Base-by-base conservation (phyloP, 1,140 invertebrate species). In the Maconellicoccus hirsutus region DNA sequence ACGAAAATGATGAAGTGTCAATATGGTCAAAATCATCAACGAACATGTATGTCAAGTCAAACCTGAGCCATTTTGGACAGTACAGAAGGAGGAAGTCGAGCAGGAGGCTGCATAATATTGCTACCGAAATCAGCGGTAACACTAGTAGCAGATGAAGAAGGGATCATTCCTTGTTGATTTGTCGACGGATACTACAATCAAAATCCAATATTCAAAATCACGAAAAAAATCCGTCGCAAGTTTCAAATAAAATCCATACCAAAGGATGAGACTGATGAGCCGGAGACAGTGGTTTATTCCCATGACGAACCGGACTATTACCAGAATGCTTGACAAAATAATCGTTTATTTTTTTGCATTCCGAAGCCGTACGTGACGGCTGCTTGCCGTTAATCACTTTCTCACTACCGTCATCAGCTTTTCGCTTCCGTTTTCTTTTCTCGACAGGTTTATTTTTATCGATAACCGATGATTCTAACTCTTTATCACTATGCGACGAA, bases 401-500 rank as follows among this genome's bases (percentile, higher is more conserved):
- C 70, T 76, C 74, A 19, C 71, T 69, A 27, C 74, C 74, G 79
- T 86, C 84, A 78, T 89, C 88, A 22, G 80, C 83, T 83, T 92
- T 92, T 76, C 89, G 84, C 83, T 91, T 92, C 75, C 89, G 82
- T 80, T 91, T 92, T 73, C 87, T 84, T 78, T 89, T 87, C 74
- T 88, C 86, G 74, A 87, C 86, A 76, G 88, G 87, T 75, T 85
- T 81, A 72, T 82, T 83, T 78, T 89, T 89, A 77, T 89, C 86
- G 61, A 66, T 16, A 25, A 66, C 72, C 86, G 86, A 80, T 84
- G 83, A 83, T 76, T 92, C 91, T 80, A 89, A 84, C 87, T 94
- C 92, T 85, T 94, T 94, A 84, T 94, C 92, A 85, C 91, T 93
- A 83, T 92, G 90, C 80, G 91, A 92, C 79, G 92, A 94, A 86